These are phyloP conservation scores for Okamejei kenojei DNA, from an alignment of 2,797 vertebrate species.

Conservation along the genomic window DNA sequence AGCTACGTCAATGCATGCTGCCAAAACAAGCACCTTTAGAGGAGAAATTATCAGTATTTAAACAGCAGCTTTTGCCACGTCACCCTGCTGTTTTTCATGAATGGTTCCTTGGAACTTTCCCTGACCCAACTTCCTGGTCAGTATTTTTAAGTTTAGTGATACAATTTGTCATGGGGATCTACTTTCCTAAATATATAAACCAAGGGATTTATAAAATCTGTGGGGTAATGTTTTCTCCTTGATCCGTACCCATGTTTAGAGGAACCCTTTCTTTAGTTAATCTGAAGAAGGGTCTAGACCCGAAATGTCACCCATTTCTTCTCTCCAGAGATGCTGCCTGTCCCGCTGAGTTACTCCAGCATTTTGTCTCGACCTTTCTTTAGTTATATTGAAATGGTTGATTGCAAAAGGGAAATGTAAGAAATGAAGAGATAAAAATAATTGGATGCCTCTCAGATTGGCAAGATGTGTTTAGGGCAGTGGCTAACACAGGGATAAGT, in stretches of 20 bases:
- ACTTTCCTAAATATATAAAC: not conserved
- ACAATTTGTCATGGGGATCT: not conserved
- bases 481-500: no score
- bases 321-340: no score
- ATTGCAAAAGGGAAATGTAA: not conserved
- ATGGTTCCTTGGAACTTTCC: constrained; percentile 92
- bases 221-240: not conserved
- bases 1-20: constrained; percentile 83
- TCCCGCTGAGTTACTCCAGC: no score
- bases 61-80: constrained; percentile 76
- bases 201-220: not conserved
- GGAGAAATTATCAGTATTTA: constrained; percentile 85
- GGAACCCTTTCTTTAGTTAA: not conserved
- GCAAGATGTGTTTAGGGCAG: no score
- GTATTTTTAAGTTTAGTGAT: constrained; percentile 36
- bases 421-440: no score
- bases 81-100: constrained; percentile 88
- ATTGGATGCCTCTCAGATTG: no score
- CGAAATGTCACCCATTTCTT: no score
- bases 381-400: not conserved
- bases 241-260: not conserved
- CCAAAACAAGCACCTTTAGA: constrained; percentile 76
- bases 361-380: no score
- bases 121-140: constrained; percentile 91
- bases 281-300: no score